Evolutionary conservation across 2,797 vertebrate species (phyloP).

Genomic region (Syncerus caffer): DNA sequence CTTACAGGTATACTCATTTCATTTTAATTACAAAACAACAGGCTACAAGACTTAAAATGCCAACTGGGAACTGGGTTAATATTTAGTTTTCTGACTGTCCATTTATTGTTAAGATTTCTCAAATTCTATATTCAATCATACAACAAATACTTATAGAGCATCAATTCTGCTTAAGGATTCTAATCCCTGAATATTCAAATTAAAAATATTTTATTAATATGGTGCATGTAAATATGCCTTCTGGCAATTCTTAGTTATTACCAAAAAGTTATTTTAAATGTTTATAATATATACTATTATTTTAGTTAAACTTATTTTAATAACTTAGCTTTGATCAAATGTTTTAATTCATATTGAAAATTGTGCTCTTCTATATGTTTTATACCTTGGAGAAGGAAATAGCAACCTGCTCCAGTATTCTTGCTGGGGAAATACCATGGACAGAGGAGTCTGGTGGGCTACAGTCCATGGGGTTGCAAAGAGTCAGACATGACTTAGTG

Average conservation of each 20-base stretch:
- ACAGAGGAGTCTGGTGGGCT: not conserved
- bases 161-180: not conserved
- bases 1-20: not conserved
- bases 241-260: not conserved
- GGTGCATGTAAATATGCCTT: not conserved
- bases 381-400: not conserved
- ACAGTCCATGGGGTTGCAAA: not conserved
- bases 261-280: not conserved
- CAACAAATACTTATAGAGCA: not conserved
- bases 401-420: not conserved
- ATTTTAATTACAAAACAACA: conserved; percentile 19
- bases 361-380: not conserved
- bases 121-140: not conserved
- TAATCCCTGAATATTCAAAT: not conserved
- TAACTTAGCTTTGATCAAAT: not conserved
- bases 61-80: not conserved
- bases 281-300: not conserved
- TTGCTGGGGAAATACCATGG: not conserved
- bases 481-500: not conserved
- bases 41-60: not conserved
- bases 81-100: not conserved
- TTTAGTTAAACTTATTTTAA: conserved; percentile 10
- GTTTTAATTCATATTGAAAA: not conserved
- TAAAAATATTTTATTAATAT: conserved; percentile 11
- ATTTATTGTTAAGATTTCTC: not conserved